phyloP scores from a whole-genome alignment of 2,113 vertebrate species.

The Dromas ardeola region DNA sequence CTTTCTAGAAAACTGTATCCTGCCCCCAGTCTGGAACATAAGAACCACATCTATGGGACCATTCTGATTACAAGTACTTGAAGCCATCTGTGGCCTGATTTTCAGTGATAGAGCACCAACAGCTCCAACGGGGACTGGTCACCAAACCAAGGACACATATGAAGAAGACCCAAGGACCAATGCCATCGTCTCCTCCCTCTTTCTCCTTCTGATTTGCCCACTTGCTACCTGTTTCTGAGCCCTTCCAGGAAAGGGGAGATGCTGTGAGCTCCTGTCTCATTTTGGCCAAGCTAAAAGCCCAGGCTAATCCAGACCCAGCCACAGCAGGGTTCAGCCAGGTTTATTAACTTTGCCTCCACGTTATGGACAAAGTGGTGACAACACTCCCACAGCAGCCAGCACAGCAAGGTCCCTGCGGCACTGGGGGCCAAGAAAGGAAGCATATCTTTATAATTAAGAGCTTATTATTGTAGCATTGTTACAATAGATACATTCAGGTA shows the following conservation, averaged over 20 bases:
- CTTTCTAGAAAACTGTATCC: not conserved
- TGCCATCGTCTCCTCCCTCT: not conserved
- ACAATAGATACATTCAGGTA: not conserved
- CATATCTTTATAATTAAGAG: rapidly evolving
- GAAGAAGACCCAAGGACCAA: not conserved
- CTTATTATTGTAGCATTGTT: not conserved
- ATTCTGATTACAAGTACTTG: not conserved
- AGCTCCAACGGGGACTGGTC: not conserved
- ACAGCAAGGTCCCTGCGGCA: not conserved
- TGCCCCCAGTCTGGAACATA: not conserved
- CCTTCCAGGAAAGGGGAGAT: not conserved
- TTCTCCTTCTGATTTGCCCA: not conserved
- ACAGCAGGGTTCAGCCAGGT: not conserved
- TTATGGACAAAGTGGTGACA: not conserved
- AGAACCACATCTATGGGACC: not conserved
- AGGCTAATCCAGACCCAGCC: not conserved
- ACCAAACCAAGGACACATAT: not conserved
- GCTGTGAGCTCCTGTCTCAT: not conserved
- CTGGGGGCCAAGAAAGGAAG: not conserved
- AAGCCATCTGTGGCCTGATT: not conserved
- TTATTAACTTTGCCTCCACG: not conserved
- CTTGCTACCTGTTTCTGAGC: not conserved
- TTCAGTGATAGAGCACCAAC: not conserved
- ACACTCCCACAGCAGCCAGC: not conserved
- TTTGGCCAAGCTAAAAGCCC: not conserved